Evolutionary conservation across 2,888 invertebrate species (phyloP), one percentile per base, ranked within the genome.

Genomic region (Ochropleura plecta): DNA sequence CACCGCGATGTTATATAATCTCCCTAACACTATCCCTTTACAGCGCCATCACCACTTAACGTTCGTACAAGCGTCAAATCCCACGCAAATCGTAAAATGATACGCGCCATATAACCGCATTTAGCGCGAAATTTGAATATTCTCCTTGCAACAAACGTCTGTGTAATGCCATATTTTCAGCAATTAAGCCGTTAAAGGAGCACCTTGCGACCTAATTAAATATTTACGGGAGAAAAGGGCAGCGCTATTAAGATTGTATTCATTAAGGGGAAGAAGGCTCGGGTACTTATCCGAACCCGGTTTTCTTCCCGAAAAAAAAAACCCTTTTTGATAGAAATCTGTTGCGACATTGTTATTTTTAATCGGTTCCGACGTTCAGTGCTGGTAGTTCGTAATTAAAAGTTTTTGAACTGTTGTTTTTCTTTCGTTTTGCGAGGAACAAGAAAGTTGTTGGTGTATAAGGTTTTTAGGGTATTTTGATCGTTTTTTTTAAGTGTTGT

Each of bases 161-260:
- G 75, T 70, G 87, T 87, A 89, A 88, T 85, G 82, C 86, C 88
- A 89, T 92, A 93, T 93, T 93, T 92, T 88, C 76, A 86, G 89
- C 92, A 93, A 94, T 94, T 92, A 95, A 94, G 92, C 89, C 84
- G 88, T 94, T 93, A 90, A 90, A 89, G 89, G 83, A 86, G 85
- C 90, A 90, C 91, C 91, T 91, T 89, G 89, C 89, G 90, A 88
- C 90, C 92, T 93, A 90, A 93, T 94, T 94, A 94, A 95, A 94
- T 93, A 94, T 95, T 95, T 92, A 93, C 91, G 88, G 86, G 86
- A 89, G 91, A 91, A 93, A 91, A 92, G 92, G 92, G 89, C 90
- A 90, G 85, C 88, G 83, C 84, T 88, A 92, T 93, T 92, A 93
- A 93, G 92, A 92, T 93, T 92, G 91, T 92, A 91, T 93, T 93